phyloP scores from a whole-genome alignment of 2,113 vertebrate genomes.

The Atrichornis clamosus region DNA sequence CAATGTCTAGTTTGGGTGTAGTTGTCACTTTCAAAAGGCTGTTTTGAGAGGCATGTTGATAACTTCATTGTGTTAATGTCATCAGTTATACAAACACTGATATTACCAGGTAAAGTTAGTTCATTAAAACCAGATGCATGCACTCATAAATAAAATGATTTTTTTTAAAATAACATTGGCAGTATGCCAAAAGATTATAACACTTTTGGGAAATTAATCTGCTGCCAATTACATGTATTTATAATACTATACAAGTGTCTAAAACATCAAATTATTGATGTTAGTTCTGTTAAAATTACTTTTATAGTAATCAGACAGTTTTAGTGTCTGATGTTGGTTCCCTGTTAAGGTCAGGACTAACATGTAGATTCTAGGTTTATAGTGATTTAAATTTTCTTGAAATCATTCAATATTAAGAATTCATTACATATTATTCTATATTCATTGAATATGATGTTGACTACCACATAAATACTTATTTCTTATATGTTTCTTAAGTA shows the following conservation, averaged over 20 bases:
- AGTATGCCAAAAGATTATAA: background rate
- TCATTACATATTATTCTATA: background rate
- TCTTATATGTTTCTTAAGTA: background rate
- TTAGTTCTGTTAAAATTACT: background rate
- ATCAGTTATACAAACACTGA: background rate
- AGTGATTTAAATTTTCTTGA: background rate
- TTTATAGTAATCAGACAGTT: background rate
- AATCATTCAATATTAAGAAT: background rate
- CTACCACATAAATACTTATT: background rate
- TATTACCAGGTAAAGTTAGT: slow-evolving; percentile 6
- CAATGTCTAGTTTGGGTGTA: background rate
- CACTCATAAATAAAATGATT: background rate
- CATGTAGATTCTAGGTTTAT: background rate
- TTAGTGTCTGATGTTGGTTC: background rate
- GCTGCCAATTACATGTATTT: background rate
- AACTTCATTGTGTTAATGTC: slow-evolving; percentile 1
- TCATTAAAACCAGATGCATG: background rate
- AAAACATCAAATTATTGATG: background rate
- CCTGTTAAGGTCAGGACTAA: background rate
- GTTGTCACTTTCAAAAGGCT: slow-evolving; percentile 2
- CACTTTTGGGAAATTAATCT: background rate
- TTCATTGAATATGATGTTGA: background rate
- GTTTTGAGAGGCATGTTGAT: background rate
- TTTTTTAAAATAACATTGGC: background rate
- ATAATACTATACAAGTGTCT: background rate